A percentile compares a stretch with the other conserved stretches of the same genome.
Conservation (phyloP, 1,140 invertebrate genomes). For the Drosophila equinoxialis region DNA sequence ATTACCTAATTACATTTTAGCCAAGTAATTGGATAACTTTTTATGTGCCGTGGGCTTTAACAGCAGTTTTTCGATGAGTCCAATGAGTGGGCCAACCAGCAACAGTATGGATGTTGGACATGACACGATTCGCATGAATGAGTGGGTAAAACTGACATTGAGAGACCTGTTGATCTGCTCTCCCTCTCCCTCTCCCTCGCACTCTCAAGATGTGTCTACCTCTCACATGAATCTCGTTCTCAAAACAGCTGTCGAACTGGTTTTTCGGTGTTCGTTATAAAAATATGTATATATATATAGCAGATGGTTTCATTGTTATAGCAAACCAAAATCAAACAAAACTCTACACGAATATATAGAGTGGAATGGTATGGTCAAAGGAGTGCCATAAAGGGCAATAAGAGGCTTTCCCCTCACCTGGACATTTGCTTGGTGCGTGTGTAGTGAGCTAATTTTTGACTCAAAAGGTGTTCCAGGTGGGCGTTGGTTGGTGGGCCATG, state of each 20-base stretch:
- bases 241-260: conserved; percentile 71
- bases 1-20: conserved; percentile 60
- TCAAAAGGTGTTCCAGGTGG: conserved; percentile 22
- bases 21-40: conserved; percentile 35
- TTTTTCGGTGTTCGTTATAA: conserved; percentile 38
- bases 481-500: conserved; percentile 32
- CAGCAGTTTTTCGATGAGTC: conserved; percentile 22
- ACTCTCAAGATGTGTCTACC: conserved; percentile 17
- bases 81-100: conserved; percentile 37
- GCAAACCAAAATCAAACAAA: conserved; percentile 22
- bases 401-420: not conserved
- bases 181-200: not conserved
- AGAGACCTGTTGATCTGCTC: conserved; percentile 48
- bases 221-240: conserved; percentile 13
- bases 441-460: conserved; percentile 33
- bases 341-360: conserved; percentile 19
- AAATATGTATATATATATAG: conserved; percentile 18
- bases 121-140: conserved; percentile 59
- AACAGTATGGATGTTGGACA: not conserved
- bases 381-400: not conserved
- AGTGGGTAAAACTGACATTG: conserved; percentile 63
- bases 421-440: conserved; percentile 46
- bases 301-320: conserved; percentile 55
- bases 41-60: conserved; percentile 27
- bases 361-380: not conserved